Base-by-base conservation (phyloP, 2,113 vertebrate species). In the Ursus arctos region DNA sequence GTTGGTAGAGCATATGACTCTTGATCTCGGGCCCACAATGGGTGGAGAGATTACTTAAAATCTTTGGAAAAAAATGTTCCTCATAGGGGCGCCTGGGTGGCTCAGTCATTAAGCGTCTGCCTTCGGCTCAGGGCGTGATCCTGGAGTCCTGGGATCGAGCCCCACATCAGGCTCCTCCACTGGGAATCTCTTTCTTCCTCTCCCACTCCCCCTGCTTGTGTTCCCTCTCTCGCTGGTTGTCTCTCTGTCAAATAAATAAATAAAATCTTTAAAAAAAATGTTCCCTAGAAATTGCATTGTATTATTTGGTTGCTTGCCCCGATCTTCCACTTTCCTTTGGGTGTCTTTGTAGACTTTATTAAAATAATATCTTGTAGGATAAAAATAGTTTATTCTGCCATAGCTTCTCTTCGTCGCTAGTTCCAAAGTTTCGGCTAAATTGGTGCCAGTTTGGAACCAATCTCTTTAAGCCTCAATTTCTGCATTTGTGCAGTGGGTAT, bases 351-450 rank as follows among this genome's bases (percentile, higher is more conserved):
- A 71, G 10, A 81, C 69, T 84, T 77, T 40, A 84, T 74, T 53
- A 76, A n/a, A 88, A 53, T 79, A 95, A 80, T 24, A 83, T 24
- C 93, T 79, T 91, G 9, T 28, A 74, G 47, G 33, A 6, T 80
- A 61, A 83, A 93, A 85, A 61, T 47, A 79, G 13, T 93, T 83
- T 84, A 81, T 86, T 31, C 69, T 59, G 26, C 22, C 77, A 76
- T 36, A 85, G 9, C 7, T 82, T 61, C 10, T 82, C 16, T 89
- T 40, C 33, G 53, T 84, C 95, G 4, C 49, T 69, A 72, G 16
- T 85, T 93, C 31, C 88, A 91, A 91, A 40, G 33, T 94, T 85
- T 81, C 18, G 49, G 18, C 82, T 82, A 53, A 65, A 40, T 76
- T 79, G 43, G 18, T 93, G 26, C 15, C 47, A 65, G 2, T 43